Evolutionary conservation across 2,797 vertebrate genomes (phyloP).

Genomic region (Molossus alvarezi): DNA sequence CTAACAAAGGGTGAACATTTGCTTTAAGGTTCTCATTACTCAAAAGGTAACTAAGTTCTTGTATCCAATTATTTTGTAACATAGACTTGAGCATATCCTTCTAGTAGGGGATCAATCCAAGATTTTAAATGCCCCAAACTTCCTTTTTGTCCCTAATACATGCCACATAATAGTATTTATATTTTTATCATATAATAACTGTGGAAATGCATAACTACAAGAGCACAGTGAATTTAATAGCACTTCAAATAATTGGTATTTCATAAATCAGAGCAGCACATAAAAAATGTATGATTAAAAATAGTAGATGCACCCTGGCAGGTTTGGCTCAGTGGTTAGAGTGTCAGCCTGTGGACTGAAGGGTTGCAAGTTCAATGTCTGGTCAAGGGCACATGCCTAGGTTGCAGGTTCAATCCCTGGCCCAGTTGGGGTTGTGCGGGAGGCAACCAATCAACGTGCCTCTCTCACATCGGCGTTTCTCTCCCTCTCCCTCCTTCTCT

Average conservation of each 20-base stretch:
- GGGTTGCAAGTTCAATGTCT: too few relatives aligned
- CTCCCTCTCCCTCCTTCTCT: too few relatives aligned
- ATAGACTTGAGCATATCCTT: background rate
- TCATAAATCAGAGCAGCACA: slow-evolving; percentile 38
- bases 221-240: slow-evolving; percentile 3
- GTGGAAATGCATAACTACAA: background rate
- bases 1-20: background rate
- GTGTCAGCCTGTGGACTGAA: too few relatives aligned
- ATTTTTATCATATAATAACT: slow-evolving; percentile 53
- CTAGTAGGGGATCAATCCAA: background rate
- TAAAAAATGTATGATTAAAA: slow-evolving; percentile 24
- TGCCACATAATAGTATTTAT: background rate
- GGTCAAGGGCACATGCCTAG: too few relatives aligned
- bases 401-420: too few relatives aligned
- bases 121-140: slow-evolving; percentile 8
- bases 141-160: background rate
- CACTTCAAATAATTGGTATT: slow-evolving; percentile 32
- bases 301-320: background rate
- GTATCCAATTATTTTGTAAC: background rate
- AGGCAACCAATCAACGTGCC: too few relatives aligned
- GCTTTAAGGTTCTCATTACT: background rate
- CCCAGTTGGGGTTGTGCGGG: too few relatives aligned
- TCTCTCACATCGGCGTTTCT: too few relatives aligned
- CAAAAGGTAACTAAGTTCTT: background rate
- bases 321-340: too few relatives aligned